phyloP scores from a whole-genome alignment of 2,113 vertebrate species.

The Rhinichthys klamathensis region DNA sequence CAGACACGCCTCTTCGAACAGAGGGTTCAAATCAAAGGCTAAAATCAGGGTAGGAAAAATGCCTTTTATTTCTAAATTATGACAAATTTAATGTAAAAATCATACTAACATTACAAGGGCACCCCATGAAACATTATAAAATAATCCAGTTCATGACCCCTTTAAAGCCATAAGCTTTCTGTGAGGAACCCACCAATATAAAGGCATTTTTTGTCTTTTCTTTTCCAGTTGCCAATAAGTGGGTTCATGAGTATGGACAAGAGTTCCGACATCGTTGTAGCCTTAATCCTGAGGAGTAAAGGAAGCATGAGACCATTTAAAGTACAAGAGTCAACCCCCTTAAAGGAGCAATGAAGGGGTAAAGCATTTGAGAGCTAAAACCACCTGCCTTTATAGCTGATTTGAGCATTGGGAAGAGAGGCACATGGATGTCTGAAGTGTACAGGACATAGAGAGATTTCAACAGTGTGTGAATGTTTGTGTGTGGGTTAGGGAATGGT shows the following conservation, averaged over 20 bases:
- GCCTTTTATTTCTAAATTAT: no score
- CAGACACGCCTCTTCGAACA: no score
- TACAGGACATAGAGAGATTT: neutral
- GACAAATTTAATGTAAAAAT: no score
- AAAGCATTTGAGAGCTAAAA: neutral
- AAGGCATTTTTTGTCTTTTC: conserved; percentile 23
- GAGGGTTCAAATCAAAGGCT: no score
- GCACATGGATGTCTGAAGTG: neutral
- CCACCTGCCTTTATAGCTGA: neutral
- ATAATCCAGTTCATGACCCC: no score
- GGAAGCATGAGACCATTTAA: conserved; percentile 54
- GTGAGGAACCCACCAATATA: conserved; percentile 7
- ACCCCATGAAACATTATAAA: no score
- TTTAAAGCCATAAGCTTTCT: neutral
- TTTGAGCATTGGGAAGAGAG: neutral
- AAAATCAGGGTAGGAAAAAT: no score
- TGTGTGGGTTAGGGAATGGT: conserved; percentile 35
- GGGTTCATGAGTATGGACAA: conserved; percentile 92
- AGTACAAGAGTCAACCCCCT: conserved; percentile 60
- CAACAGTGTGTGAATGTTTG: neutral
- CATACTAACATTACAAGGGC: no score
- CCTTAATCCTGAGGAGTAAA: conserved; percentile 78
- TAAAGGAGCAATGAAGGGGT: conserved; percentile 46
- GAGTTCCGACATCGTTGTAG: conserved; percentile 87
- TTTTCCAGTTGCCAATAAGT: conserved; percentile 90